Percentiles rank a stretch among this genome's conserved stretches.
Conservation (phyloP, 2,113 vertebrate species). For the Cynopterus brachyotis region DNA sequence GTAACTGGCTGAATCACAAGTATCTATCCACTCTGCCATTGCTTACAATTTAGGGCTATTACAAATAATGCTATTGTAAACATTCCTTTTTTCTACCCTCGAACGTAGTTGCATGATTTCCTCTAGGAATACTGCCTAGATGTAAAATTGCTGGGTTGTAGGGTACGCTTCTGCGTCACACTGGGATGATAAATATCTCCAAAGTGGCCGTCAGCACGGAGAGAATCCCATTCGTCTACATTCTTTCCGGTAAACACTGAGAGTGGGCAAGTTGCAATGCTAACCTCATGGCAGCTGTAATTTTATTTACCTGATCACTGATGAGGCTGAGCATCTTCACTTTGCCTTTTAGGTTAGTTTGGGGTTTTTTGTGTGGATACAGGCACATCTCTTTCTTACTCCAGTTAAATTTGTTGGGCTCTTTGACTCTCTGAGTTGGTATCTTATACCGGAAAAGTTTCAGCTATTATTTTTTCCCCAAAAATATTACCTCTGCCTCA, state of each 20-base stretch:
- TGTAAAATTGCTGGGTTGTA: background rate
- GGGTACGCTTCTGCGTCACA: background rate
- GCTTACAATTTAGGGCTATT: background rate
- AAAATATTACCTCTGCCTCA: background rate
- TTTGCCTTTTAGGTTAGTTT: background rate
- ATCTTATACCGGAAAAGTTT: background rate
- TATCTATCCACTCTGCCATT: background rate
- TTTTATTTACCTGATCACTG: background rate
- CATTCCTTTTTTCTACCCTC: background rate
- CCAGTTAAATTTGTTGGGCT: background rate
- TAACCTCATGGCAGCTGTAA: background rate
- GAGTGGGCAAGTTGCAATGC: background rate
- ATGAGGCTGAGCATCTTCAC: background rate
- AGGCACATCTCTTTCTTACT: background rate
- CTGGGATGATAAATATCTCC: background rate
- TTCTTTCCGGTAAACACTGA: background rate
- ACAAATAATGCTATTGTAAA: background rate
- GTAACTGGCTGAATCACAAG: background rate
- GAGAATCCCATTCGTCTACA: background rate
- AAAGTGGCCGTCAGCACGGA: background rate
- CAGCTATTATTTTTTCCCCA: background rate
- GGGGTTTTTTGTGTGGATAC: background rate
- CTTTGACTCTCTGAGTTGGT: background rate
- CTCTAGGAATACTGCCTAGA: background rate
- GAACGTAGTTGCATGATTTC: background rate